These are phyloP conservation scores for Pluvialis apricaria DNA, from an alignment of 2,113 vertebrate species.

Conservation along the genomic window DNA sequence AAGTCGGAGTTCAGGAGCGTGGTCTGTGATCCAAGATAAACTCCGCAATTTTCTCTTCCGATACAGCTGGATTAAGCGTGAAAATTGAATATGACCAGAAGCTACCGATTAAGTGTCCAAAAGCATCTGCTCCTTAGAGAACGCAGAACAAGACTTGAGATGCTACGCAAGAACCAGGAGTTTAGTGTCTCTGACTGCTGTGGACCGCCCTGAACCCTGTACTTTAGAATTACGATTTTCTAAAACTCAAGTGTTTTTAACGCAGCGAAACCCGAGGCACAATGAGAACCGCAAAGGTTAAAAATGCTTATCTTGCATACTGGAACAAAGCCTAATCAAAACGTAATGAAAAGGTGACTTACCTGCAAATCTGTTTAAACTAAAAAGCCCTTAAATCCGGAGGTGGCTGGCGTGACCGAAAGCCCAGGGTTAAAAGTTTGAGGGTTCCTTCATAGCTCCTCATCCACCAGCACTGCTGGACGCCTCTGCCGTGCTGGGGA, in stretches of 20 bases:
- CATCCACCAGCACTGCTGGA: neutral
- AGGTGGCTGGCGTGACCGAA: neutral
- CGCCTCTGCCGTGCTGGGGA: neutral
- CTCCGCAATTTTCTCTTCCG: neutral
- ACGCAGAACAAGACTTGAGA: neutral
- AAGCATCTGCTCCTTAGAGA: neutral
- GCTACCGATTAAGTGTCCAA: neutral
- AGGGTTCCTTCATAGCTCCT: neutral
- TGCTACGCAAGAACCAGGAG: rapidly evolving
- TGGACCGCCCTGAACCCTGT: neutral
- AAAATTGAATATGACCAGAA: neutral
- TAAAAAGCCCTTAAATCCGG: neutral
- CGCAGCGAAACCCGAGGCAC: rapidly evolving
- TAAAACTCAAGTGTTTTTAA: neutral
- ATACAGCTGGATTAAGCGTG: neutral
- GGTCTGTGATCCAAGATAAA: neutral
- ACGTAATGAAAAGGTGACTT: neutral
- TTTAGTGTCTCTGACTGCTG: neutral
- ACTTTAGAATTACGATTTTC: neutral
- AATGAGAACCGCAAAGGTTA: neutral
- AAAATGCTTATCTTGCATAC: neutral
- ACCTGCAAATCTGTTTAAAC: neutral
- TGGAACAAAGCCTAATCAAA: neutral
- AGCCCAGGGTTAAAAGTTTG: neutral
- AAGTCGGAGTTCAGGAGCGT: neutral